phyloP scores from a whole-genome alignment of 2,797 vertebrate species.

The Fistularia commersonii region DNA sequence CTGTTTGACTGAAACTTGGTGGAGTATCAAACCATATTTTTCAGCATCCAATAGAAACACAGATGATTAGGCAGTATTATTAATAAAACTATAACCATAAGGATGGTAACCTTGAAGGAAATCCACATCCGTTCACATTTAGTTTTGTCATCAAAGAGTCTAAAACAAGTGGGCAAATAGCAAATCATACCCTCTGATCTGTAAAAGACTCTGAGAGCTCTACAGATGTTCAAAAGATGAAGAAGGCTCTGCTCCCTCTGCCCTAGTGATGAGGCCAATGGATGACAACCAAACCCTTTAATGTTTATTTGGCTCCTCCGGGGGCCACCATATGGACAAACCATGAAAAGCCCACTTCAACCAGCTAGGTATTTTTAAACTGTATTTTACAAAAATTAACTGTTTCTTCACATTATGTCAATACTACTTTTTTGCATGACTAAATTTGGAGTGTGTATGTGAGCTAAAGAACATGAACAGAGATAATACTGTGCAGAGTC shows the following conservation, averaged over 20 bases:
- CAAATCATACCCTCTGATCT: constrained; percentile 2
- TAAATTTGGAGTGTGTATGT: constrained; percentile 54
- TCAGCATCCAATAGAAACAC: too few relatives aligned
- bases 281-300: constrained; percentile 52
- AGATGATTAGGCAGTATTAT: too few relatives aligned
- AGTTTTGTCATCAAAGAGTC: not conserved
- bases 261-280: constrained; percentile 28
- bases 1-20: too few relatives aligned
- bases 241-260: constrained; percentile 16
- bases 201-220: not conserved
- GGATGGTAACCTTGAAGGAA: not conserved
- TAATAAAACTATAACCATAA: too few relatives aligned
- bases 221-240: constrained; percentile 39
- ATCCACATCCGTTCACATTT: not conserved
- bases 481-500: constrained; percentile 50
- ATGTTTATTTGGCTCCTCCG: constrained; percentile 65
- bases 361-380: constrained; percentile 62
- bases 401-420: constrained; percentile 54
- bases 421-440: constrained; percentile 51
- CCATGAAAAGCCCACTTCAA: constrained; percentile 59
- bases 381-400: constrained; percentile 18
- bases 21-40: too few relatives aligned
- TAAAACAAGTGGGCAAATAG: constrained; percentile 4
- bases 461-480: constrained; percentile 39
- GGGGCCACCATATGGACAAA: constrained; percentile 36